phyloP scores from a whole-genome alignment of 2,888 invertebrate species.

The Tinea semifulvella region DNA sequence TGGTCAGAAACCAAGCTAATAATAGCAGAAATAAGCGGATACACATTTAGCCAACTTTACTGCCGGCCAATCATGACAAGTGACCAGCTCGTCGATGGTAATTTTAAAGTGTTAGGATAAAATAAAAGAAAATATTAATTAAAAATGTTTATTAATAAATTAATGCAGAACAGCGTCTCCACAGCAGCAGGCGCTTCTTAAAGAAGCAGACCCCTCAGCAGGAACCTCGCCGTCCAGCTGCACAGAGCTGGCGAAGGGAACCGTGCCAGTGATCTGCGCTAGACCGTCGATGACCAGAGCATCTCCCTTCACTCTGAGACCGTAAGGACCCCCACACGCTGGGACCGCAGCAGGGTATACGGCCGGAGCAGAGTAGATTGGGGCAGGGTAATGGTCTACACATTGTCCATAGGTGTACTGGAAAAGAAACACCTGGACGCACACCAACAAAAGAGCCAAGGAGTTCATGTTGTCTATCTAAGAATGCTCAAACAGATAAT shows the following conservation, averaged over 20 bases:
- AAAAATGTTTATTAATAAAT: too few species aligned
- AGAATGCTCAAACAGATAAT: neutral
- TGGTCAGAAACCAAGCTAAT: too few species aligned
- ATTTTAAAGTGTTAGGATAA: too few species aligned
- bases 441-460: slow-evolving; percentile 11
- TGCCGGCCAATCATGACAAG: too few species aligned
- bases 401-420: slow-evolving; percentile 7
- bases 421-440: slow-evolving; percentile 7
- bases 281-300: neutral
- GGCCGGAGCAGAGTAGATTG: neutral
- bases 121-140: too few species aligned
- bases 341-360: too few species aligned
- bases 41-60: too few species aligned
- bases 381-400: neutral
- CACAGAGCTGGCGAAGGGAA: slow-evolving; percentile 4
- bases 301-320: neutral
- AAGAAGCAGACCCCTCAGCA: neutral
- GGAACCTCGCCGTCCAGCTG: slow-evolving; percentile 2
- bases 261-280: neutral
- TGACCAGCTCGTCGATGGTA: too few species aligned
- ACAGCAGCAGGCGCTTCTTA: neutral
- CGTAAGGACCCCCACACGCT: too few species aligned
- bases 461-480: slow-evolving; percentile 13
- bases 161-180: slow-evolving; percentile 1
- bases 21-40: too few species aligned